Evolutionary conservation across 2,797 vertebrate genomes (phyloP), one percentile per base, ranked within the genome.

Genomic region (Sebastes jordani): DNA sequence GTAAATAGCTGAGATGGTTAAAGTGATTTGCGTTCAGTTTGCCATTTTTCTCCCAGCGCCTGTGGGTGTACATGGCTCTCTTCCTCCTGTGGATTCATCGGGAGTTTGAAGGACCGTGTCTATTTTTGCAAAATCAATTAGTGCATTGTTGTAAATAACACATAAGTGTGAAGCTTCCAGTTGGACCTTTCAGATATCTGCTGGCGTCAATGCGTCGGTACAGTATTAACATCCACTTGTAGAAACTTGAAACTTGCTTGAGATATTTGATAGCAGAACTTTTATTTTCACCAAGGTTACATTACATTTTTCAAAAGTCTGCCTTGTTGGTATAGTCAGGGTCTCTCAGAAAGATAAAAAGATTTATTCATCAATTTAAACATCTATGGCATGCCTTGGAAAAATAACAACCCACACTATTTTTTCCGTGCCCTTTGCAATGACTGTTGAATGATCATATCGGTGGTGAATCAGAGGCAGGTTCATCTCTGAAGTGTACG

Each of bases 1-100:
- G 78, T 69, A 77, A 92, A 89, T 88, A 89, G 85, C 81, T 67
- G 42, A 76, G 73, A 78, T 82, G 76, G 29, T 85, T 83, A 55
- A 75, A 74, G 81, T 59, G 76, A 89, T 89, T 88, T 84, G 56
- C 84, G 83, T 78, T 88, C 67, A 14, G 60, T 60, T 74, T 90
- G 80, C 70, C 81, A 85, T 87, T 89, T 89, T 36, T 64, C 52
- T 62, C 32, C 56, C 32, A 13, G 27, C 2, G 62, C 22, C 46
- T 54, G 34, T 36, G 62, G 30, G 46, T 6, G 59, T 10, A 11
- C 7, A 6, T 23, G 9, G 14, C 38, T 70, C 22, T 11, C 22
- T 11, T 54, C 64, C 18, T 67, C 42, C 5, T 34, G 20, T 32
- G 36, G 25, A 29, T 55, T 62, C 20, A 72, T 54, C 55, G n/a